These are phyloP conservation scores for Columba janthina DNA, from an alignment of 2,113 vertebrate genomes.

Conservation along the genomic window DNA sequence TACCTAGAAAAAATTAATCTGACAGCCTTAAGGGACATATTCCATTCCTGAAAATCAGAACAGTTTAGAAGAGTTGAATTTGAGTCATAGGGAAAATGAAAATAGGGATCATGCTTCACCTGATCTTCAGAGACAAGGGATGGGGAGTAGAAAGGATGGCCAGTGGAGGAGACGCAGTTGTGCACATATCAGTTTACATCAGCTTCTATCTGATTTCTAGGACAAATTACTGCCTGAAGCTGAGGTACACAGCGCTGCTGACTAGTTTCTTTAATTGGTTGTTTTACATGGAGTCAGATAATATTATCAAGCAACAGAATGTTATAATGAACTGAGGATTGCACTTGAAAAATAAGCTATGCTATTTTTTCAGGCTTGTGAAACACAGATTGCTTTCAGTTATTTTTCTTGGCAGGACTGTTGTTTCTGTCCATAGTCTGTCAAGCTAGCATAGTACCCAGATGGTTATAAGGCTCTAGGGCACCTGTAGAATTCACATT, in stretches of 20 bases:
- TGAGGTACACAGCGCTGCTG: conserved; percentile 17
- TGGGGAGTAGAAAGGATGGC: background rate
- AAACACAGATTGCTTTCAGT: conserved; percentile 54
- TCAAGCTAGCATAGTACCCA: conserved; percentile 6
- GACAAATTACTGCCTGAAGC: conserved; percentile 61
- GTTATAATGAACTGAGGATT: conserved; percentile 34
- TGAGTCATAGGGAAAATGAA: background rate
- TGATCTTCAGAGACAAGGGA: background rate
- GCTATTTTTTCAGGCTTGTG: background rate
- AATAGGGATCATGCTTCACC: background rate
- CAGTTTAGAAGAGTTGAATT: background rate
- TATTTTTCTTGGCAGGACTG: conserved; percentile 46
- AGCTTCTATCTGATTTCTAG: conserved; percentile 59
- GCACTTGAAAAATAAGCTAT: conserved; percentile 38
- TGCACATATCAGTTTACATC: conserved; percentile 50
- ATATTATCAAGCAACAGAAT: conserved; percentile 56
- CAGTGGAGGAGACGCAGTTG: background rate
- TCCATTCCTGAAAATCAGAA: background rate
- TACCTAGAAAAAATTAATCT: background rate
- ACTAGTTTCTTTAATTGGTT: conserved; percentile 51
- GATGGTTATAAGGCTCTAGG: conserved; percentile 49
- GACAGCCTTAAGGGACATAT: background rate
- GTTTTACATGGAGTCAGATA: conserved; percentile 49
- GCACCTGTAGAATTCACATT: conserved; percentile 22
- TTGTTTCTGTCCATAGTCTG: conserved; percentile 41